phyloP scores from a whole-genome alignment of 2,113 vertebrate species.

The Oreamnos americanus region DNA sequence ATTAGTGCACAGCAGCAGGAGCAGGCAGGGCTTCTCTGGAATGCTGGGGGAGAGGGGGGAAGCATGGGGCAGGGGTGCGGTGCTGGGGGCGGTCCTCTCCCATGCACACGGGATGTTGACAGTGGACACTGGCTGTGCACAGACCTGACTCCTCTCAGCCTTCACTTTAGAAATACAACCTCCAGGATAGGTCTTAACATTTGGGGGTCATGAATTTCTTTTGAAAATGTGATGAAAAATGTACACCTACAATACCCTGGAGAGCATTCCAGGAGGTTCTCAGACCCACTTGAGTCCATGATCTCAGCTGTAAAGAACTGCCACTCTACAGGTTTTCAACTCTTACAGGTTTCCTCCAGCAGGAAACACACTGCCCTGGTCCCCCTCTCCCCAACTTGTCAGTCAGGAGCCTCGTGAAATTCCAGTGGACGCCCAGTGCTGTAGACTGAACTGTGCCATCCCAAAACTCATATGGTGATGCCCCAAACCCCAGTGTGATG shows the following conservation, averaged over 20 bases:
- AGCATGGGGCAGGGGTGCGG: rapidly evolving
- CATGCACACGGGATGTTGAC: background rate
- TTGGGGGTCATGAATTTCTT: background rate
- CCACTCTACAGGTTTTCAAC: background rate
- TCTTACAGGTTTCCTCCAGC: background rate
- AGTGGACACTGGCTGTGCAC: background rate
- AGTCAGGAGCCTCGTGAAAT: background rate
- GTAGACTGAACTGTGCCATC: background rate
- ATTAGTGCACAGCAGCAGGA: background rate
- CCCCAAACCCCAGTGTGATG: background rate
- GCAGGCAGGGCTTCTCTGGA: background rate
- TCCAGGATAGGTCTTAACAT: background rate
- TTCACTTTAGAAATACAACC: background rate
- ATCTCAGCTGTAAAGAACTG: background rate
- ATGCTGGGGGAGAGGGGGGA: background rate
- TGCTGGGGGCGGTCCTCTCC: rapidly evolving
- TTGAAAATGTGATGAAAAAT: background rate
- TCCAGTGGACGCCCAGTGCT: background rate
- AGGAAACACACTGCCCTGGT: background rate
- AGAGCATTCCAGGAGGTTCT: background rate
- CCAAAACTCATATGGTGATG: background rate
- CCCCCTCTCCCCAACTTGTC: background rate
- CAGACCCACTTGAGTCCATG: background rate
- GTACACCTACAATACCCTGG: background rate
- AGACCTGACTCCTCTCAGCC: background rate